Percentiles rank a stretch among this genome's conserved stretches.
Evolutionary conservation across 37 sponge, comb jelly and placozoan genomes (phyloP).

Genomic region (Haliclona indistincta): DNA sequence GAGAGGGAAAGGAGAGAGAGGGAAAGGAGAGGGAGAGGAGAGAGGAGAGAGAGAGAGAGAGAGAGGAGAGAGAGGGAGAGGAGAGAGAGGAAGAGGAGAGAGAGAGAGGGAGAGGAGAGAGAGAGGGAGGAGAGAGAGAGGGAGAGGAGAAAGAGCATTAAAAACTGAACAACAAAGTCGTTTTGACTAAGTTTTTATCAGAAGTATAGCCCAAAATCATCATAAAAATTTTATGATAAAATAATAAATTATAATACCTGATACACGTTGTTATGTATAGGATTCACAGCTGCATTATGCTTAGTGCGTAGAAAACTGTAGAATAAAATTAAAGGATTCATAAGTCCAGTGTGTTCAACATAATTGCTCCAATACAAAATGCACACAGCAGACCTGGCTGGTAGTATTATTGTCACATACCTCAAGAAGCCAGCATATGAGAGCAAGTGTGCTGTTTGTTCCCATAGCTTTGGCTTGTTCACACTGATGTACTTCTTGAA

Average conservation of each 20-base stretch:
- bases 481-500: constrained; percentile 58
- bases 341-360: too few species aligned
- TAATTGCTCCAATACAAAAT: too few species aligned
- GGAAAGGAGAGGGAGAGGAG: too few species aligned
- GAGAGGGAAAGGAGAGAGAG: too few species aligned
- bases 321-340: neutral
- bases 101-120: too few species aligned
- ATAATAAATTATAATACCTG: constrained; percentile 26
- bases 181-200: neutral
- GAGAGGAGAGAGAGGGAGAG: constrained; percentile 1
- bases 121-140: neutral
- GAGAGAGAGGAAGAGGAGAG: neutral
- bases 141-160: constrained; percentile 10
- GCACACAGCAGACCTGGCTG: too few species aligned
- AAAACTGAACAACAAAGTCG: neutral
- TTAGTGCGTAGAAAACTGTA: constrained; percentile 70
- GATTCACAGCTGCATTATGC: constrained; percentile 53
- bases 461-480: constrained; percentile 28
- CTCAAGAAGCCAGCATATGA: constrained; percentile 79
- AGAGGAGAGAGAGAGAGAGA: too few species aligned
- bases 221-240: too few species aligned
- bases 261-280: constrained; percentile 62
- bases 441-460: constrained; percentile 23
- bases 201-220: too few species aligned
- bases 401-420: constrained; percentile 15